Conservation (phyloP, 2,888 invertebrate species). For the Mylabris sibirica region DNA sequence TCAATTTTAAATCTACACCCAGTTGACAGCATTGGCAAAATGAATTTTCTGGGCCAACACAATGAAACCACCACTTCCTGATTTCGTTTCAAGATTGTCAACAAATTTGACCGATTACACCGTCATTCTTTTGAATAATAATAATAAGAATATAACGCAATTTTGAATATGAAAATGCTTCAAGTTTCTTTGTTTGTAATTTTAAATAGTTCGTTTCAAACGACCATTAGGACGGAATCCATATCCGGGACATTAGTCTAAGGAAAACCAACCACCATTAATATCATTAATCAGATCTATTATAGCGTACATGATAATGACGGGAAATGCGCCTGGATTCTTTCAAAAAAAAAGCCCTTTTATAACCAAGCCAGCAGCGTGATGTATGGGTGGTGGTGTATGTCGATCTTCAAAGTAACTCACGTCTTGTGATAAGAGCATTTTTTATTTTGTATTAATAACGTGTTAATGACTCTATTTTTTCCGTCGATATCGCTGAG, state of each 20-base stretch:
- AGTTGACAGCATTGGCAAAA: neutral
- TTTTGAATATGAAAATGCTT: neutral
- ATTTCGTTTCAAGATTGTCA: neutral
- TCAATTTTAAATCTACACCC: slow-evolving; percentile 21
- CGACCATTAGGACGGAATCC: neutral
- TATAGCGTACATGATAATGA: slow-evolving; percentile 10
- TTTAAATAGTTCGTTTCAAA: slow-evolving; percentile 2
- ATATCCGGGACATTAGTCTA: slow-evolving; percentile 4
- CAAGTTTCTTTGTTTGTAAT: neutral
- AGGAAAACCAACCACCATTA: slow-evolving; percentile 8
- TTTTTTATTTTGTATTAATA: no score
- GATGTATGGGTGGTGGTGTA: no score
- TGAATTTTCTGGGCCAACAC: neutral
- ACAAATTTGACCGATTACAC: neutral
- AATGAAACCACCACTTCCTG: neutral
- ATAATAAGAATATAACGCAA: no score
- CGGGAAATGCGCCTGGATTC: neutral
- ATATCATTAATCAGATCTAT: slow-evolving; percentile 13
- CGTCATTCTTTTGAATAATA: neutral
- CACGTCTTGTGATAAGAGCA: neutral
- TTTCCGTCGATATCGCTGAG: no score
- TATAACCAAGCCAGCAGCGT: no score
- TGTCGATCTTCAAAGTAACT: neutral
- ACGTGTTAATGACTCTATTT: no score
- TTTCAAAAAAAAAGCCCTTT: neutral